Percentiles rank a stretch among this genome's conserved stretches.
Conservation (phyloP, 1,140 invertebrate species). For the Nomia melanderi region DNA sequence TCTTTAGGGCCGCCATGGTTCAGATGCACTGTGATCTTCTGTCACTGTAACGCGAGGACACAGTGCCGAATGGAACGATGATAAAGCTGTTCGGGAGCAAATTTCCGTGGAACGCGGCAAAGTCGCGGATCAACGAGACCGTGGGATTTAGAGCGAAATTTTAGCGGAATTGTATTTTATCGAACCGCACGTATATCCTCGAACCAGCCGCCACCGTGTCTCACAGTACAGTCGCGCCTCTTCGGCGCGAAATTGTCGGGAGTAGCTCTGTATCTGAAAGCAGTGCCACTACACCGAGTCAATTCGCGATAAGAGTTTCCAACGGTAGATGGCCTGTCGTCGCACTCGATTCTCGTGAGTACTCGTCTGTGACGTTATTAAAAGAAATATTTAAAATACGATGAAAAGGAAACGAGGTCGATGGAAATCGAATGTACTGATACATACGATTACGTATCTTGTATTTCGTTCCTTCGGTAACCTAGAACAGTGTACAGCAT, state of each 20-base stretch:
- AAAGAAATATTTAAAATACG: too few species aligned
- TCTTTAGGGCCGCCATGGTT: conserved; percentile 74
- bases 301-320: too few species aligned
- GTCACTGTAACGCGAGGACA: conserved; percentile 7
- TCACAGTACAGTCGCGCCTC: conserved; percentile 27
- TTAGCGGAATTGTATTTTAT: background rate
- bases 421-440: too few species aligned
- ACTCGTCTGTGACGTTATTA: too few species aligned
- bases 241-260: conserved; percentile 27
- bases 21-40: conserved; percentile 23
- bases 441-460: too few species aligned
- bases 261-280: conserved; percentile 16
- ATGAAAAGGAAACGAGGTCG: too few species aligned
- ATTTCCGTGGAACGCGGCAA: background rate
- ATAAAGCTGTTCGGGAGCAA: background rate
- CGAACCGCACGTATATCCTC: background rate
- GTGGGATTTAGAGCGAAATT: background rate
- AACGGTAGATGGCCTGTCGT: background rate
- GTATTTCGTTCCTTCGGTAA: too few species aligned
- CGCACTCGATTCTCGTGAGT: background rate
- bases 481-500: too few species aligned
- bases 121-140: background rate
- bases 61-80: conserved; percentile 32
- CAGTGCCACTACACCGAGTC: background rate
- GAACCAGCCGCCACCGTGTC: conserved; percentile 43